Conservation (phyloP, 2,888 invertebrate species). For the Galerucella pusilla region DNA sequence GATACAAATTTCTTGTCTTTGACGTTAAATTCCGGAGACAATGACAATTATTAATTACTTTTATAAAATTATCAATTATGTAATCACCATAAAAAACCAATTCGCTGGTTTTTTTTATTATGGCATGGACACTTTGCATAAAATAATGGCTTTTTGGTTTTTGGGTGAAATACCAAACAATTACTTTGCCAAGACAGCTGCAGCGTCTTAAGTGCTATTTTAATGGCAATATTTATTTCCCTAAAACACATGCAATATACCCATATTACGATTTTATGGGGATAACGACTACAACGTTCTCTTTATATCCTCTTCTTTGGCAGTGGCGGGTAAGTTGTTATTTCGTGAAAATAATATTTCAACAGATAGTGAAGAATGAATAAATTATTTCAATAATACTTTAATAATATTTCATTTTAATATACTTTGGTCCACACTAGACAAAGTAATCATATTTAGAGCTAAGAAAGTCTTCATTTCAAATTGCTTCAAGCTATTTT, state of each 20-base stretch:
- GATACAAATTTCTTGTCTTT: background rate
- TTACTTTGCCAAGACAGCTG: background rate
- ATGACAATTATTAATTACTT: too few species aligned
- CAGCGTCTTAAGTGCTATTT: slow-evolving; percentile 13
- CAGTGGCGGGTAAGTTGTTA: background rate
- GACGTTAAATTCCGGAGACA: too few species aligned
- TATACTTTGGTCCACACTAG: too few species aligned
- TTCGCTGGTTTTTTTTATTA: too few species aligned
- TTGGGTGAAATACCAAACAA: background rate
- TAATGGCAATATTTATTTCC: slow-evolving; percentile 7
- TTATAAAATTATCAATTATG: too few species aligned
- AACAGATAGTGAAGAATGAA: too few species aligned
- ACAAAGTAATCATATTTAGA: too few species aligned
- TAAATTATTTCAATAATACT: too few species aligned
- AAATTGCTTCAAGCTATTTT: too few species aligned
- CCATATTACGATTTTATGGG: slow-evolving; percentile 21
- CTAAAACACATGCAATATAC: slow-evolving; percentile 16
- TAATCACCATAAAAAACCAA: too few species aligned
- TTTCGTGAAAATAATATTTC: background rate
- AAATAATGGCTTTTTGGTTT: background rate
- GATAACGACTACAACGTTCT: slow-evolving; percentile 13
- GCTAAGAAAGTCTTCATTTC: too few species aligned
- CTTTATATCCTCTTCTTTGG: background rate
- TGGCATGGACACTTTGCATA: background rate
- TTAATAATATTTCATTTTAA: too few species aligned